A percentile compares a stretch with the other conserved stretches of the same genome.
phyloP scores from a whole-genome alignment of 2,797 vertebrate genomes.

The Ceryle rudis region DNA sequence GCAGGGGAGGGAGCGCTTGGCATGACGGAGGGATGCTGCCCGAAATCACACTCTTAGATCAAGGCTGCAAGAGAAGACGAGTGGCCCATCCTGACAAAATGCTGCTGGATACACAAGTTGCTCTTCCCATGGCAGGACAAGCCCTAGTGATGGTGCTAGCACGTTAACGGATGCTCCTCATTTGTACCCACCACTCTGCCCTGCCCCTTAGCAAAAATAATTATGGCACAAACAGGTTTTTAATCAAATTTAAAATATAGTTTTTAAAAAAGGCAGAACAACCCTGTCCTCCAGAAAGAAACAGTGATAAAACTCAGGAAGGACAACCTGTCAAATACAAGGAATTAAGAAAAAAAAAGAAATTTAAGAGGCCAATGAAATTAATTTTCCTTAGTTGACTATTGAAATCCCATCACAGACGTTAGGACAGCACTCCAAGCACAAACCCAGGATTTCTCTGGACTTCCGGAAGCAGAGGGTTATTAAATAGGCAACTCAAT shows the following conservation, averaged over 20 bases:
- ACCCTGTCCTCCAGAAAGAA: background rate
- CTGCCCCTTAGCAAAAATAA: conserved; percentile 1
- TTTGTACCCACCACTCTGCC: background rate
- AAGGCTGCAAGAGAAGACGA: background rate
- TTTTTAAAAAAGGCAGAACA: background rate
- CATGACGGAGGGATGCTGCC: accelerated
- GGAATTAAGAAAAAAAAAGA: background rate
- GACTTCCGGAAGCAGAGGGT: conserved; percentile 13
- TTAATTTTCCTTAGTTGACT: conserved; percentile 8
- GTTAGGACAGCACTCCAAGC: background rate
- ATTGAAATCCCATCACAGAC: background rate
- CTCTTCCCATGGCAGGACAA: background rate
- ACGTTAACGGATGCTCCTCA: background rate
- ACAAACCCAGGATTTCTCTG: background rate
- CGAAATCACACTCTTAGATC: background rate
- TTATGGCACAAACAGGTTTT: background rate
- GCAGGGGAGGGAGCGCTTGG: accelerated
- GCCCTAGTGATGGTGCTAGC: background rate
- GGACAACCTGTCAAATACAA: background rate
- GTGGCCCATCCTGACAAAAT: accelerated
- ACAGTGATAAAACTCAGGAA: background rate
- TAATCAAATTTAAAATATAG: background rate
- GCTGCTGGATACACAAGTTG: background rate
- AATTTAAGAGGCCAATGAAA: background rate
- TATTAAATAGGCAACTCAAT: conserved; percentile 16